phyloP scores from a whole-genome alignment of 92 coral and sea anemone species.

The Epizoanthus ramosus region DNA sequence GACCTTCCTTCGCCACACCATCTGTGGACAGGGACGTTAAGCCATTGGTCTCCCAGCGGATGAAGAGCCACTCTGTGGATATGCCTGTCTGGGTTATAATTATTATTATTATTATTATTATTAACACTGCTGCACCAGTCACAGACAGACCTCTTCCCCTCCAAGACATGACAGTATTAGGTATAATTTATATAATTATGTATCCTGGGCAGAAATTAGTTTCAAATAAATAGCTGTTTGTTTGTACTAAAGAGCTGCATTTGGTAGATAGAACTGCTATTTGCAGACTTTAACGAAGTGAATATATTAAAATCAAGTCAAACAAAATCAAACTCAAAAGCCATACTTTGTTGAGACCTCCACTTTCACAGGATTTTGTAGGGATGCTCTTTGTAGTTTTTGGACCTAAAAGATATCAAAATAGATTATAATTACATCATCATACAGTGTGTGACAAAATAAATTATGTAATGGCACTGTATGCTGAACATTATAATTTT shows the following conservation, averaged over 20 bases:
- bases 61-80: no score
- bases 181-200: no score
- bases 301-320: background rate
- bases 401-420: constrained; percentile 74
- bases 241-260: background rate
- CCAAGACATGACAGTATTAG: no score
- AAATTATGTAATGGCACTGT: background rate
- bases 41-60: no score
- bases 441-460: background rate
- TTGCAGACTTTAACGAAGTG: background rate
- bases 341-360: constrained; percentile 97
- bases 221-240: background rate
- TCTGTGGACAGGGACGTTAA: no score
- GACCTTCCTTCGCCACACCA: no score
- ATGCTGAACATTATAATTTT: background rate
- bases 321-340: background rate
- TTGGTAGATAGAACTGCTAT: background rate
- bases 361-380: constrained; percentile 95
- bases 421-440: background rate
- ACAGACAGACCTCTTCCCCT: no score
- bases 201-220: no score
- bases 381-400: constrained; percentile 94
- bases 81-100: no score
- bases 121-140: no score
- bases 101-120: no score